These are phyloP conservation scores for Octodon degus DNA, from an alignment of 2,113 vertebrate genomes.

Conservation along the genomic window DNA sequence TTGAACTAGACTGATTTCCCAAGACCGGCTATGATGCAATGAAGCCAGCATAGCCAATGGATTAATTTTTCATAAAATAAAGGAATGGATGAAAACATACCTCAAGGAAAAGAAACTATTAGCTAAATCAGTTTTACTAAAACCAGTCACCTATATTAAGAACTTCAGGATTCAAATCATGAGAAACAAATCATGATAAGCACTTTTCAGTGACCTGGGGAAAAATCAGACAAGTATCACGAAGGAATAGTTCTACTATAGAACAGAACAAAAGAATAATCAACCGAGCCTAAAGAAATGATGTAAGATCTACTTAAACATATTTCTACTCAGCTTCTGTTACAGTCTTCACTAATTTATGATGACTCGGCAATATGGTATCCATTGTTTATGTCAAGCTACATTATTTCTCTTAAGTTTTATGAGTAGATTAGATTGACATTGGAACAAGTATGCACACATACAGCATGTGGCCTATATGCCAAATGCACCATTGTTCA, in stretches of 20 bases:
- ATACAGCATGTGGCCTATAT: not conserved
- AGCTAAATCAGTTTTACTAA: constrained; percentile 50
- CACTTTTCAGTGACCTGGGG: not conserved
- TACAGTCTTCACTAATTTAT: not conserved
- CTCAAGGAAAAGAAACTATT: constrained; percentile 42
- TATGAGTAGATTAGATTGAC: not conserved
- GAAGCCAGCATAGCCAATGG: constrained; percentile 14
- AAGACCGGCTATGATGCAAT: constrained; percentile 32
- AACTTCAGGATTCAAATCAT: constrained; percentile 25
- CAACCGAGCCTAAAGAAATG: constrained; percentile 63
- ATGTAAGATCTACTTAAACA: constrained; percentile 42
- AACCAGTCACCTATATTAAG: constrained; percentile 16
- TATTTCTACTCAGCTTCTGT: not conserved
- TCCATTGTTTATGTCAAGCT: not conserved
- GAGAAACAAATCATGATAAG: not conserved
- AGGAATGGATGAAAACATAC: not conserved
- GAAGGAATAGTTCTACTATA: constrained; percentile 59
- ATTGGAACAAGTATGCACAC: not conserved
- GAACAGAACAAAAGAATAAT: constrained; percentile 30
- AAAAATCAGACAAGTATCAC: not conserved
- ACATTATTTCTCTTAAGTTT: not conserved
- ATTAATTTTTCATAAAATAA: constrained; percentile 44
- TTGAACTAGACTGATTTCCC: constrained; percentile 7
- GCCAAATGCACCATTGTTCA: not conserved
- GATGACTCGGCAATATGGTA: rapidly evolving